phyloP scores from a whole-genome alignment of 2,113 vertebrate genomes.

The Leiothrix lutea region DNA sequence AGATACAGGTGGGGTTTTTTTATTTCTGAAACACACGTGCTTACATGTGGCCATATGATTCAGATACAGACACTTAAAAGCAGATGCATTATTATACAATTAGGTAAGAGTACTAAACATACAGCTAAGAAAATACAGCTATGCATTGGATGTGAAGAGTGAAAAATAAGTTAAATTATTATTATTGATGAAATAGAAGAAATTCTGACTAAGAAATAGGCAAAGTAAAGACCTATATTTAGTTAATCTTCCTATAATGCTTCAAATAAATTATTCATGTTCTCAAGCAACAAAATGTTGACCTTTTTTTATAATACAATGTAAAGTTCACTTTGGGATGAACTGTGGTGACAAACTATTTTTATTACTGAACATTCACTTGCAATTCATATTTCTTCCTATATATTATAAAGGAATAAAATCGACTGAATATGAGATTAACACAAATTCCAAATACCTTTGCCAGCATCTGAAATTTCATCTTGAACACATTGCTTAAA shows the following conservation, averaged over 20 bases:
- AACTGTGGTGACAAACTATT: not conserved
- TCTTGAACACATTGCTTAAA: not conserved
- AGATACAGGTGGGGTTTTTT: not conserved
- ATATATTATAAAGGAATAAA: not conserved
- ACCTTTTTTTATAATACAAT: not conserved
- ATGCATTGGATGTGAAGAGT: not conserved
- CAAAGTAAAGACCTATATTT: not conserved
- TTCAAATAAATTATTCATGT: not conserved
- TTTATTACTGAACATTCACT: not conserved
- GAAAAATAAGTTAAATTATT: not conserved
- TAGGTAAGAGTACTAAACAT: not conserved
- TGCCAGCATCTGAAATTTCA: not conserved
- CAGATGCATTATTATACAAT: not conserved
- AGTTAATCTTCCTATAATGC: not conserved
- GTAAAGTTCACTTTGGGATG: not conserved
- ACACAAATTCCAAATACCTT: not conserved
- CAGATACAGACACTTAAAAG: not conserved
- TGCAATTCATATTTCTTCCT: not conserved
- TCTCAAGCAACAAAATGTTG: not conserved
- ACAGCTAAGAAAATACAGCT: not conserved
- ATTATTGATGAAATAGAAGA: not conserved
- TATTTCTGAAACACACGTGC: not conserved
- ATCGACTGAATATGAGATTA: not conserved
- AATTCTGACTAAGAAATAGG: not conserved
- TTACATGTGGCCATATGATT: not conserved